Percentiles rank a stretch among this genome's conserved stretches.
These are phyloP conservation scores for Harpalus rubripes DNA, from an alignment of 2,888 invertebrate species.

Conservation along the genomic window DNA sequence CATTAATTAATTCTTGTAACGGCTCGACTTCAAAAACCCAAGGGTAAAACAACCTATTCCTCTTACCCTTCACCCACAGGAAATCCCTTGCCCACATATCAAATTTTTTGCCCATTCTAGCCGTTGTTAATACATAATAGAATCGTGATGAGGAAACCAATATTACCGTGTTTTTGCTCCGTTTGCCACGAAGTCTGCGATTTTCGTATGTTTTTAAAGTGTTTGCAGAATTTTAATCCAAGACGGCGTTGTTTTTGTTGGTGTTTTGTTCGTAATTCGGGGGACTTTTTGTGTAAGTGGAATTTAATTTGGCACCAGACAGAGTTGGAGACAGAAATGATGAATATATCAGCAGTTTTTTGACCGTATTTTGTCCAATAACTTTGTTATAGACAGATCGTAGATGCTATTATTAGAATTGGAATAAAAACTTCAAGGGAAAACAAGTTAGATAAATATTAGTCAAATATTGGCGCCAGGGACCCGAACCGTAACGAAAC, in stretches of 20 bases:
- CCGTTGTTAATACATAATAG: constrained; percentile 29
- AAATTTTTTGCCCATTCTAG: constrained; percentile 27
- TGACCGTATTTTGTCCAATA: no score
- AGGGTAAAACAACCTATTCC: not conserved
- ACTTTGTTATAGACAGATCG: no score
- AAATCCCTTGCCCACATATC: not conserved
- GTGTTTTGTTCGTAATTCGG: not conserved
- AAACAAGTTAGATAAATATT: no score
- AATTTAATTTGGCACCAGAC: not conserved
- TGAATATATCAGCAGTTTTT: no score
- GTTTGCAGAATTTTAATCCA: constrained; percentile 10
- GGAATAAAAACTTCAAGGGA: no score
- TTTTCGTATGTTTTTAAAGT: constrained; percentile 14
- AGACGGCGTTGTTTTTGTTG: not conserved
- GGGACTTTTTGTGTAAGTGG: not conserved
- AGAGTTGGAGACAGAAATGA: no score
- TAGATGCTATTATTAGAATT: no score
- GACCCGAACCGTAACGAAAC: no score
- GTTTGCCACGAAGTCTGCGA: not conserved
- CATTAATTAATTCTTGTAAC: not conserved
- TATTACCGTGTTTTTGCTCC: not conserved
- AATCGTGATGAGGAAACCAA: not conserved
- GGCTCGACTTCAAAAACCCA: not conserved
- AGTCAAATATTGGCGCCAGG: no score
- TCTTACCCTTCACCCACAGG: not conserved